These are phyloP conservation scores for Ditylenchus weischeri DNA, from an alignment of 2,888 invertebrate genomes.

Conservation along the genomic window DNA sequence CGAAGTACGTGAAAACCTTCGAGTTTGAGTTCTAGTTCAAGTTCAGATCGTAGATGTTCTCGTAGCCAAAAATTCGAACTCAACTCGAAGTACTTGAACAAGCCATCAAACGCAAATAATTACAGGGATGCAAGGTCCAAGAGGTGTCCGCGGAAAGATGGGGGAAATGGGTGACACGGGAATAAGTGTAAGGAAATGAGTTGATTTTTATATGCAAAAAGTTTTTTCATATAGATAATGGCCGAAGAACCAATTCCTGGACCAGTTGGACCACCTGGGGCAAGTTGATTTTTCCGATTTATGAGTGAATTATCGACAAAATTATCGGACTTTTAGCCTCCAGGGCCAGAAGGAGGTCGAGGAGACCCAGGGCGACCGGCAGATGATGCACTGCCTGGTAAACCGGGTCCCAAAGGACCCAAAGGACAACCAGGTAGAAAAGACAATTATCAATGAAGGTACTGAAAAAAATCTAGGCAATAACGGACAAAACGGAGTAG, in stretches of 20 bases:
- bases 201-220: not conserved
- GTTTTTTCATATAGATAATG: not conserved
- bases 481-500: not conserved
- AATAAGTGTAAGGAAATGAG: not conserved
- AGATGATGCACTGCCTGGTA: not conserved
- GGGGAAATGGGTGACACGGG: not conserved
- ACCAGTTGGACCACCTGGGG: not conserved
- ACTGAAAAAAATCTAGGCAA: constrained; percentile 2
- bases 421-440: not conserved
- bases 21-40: no score
- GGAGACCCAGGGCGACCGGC: not conserved
- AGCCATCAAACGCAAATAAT: not conserved
- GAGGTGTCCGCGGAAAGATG: not conserved
- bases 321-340: not conserved
- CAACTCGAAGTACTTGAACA: no score
- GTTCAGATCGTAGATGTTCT: no score
- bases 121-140: not conserved
- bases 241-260: not conserved
- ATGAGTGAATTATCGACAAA: not conserved
- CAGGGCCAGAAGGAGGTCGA: not conserved
- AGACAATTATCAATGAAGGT: not conserved
- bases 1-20: no score
- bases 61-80: no score
- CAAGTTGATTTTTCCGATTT: not conserved
- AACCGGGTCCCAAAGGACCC: not conserved